Base-by-base conservation (phyloP, 2,888 invertebrate genomes). In the Thereva unica region DNA sequence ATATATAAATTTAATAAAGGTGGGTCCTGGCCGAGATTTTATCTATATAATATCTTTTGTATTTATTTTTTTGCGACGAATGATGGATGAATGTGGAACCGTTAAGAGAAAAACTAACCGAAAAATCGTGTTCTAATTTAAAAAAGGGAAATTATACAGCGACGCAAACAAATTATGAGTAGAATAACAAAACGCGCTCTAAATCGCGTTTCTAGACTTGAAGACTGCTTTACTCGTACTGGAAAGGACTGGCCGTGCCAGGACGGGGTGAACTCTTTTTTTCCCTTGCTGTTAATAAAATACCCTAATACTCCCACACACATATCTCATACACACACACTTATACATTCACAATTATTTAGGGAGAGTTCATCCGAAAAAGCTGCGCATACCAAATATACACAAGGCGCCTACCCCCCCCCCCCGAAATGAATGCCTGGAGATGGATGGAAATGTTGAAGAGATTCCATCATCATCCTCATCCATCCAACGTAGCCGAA, bases 141-240 rank as follows among this genome's bases (percentile, higher is more conserved):
- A 78, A 76, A 79, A 77, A 77, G 76, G 77, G 76, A 80, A 79
- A 79, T 79, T 75, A 79, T 79, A 79, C 74, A 79, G 80, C 80
- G 80, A 80, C 80, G 80, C 79, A 79, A 79, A 79, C 78, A 79
- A 79, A 79, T 79, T 78, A 79, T 79, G 79, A 79, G 79, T 80
- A 79, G 79, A 79, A 79, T 80, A 80, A 80, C 77, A 67, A 63
- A 80, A 79, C 80, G 80, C 79, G 80, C 77, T 79, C 77, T 66
- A 79, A 78, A 78, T 77, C 79, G 80, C 79, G 79, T 66, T 67
- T 66, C 79, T 80, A 76, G 76, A 79, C 79, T 79, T 77, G 77
- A 79, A 78, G 80, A 79, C 79, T 77, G 80, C 78, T 78, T 78
- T 77, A 80, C 79, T 79, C 77, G 78, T 79, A 79, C 79, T 79